These are phyloP conservation scores for cat (Felis catus) DNA, from an alignment of 2,113 vertebrate genomes.

Conservation along the genomic window F.catus_Fca126_mat1.0 CM031421.1:78031501-78032000, in stretches of 20 bases:
- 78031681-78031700: slow-evolving; percentile 29
- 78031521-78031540: neutral
- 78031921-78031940: slow-evolving; percentile 59
- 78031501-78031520: neutral
- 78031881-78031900: slow-evolving; percentile 67
- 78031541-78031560: neutral
- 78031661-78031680: neutral
- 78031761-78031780: slow-evolving; percentile 63
- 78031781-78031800: slow-evolving; percentile 79
- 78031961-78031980: neutral
- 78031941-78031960: neutral
- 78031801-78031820: slow-evolving; percentile 79
- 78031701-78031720: slow-evolving; percentile 50
- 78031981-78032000: neutral
- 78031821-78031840: slow-evolving; percentile 79
- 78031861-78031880: slow-evolving; percentile 20
- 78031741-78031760: slow-evolving; percentile 73
- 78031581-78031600: neutral
- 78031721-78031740: slow-evolving; percentile 74
- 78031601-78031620: neutral
- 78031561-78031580: slow-evolving; percentile 1
- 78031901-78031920: slow-evolving; percentile 62
- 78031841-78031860: slow-evolving; percentile 61
- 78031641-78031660: neutral
- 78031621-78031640: neutral